phyloP scores from a whole-genome alignment of 2,888 invertebrate species.

The Celastrina argiolus region DNA sequence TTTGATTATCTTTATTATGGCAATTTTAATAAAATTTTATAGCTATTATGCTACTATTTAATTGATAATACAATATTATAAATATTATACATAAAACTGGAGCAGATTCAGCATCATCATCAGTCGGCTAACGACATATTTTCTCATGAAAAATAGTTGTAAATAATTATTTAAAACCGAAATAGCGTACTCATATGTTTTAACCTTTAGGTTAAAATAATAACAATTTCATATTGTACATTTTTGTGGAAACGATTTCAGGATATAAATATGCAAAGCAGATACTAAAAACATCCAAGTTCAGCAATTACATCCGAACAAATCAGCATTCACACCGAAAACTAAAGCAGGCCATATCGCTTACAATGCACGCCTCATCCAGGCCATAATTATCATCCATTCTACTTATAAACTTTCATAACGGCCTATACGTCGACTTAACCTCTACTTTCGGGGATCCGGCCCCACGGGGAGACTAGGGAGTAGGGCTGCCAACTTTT shows the following conservation, averaged over 20 bases:
- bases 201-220: too few relatives aligned
- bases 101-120: not conserved
- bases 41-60: constrained; percentile 1
- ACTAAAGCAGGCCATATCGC: constrained; percentile 59
- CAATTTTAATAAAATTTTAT: not conserved
- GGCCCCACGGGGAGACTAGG: constrained; percentile 43
- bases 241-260: too few relatives aligned
- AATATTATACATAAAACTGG: not conserved
- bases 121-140: not conserved
- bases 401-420: constrained; percentile 78
- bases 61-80: constrained; percentile 10
- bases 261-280: too few relatives aligned
- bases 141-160: too few relatives aligned
- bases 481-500: too few relatives aligned
- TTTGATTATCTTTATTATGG: not conserved
- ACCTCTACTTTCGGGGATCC: constrained; percentile 71
- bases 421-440: constrained; percentile 77
- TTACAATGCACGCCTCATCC: constrained; percentile 68
- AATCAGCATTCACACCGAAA: constrained; percentile 37
- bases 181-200: too few relatives aligned
- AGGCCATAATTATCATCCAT: constrained; percentile 76
- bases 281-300: not conserved
- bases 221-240: too few relatives aligned
- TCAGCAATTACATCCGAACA: not conserved
- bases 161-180: too few relatives aligned